Conservation (phyloP, 37 sponge, comb jelly and placozoan species). For the Agelas oroides region DNA sequence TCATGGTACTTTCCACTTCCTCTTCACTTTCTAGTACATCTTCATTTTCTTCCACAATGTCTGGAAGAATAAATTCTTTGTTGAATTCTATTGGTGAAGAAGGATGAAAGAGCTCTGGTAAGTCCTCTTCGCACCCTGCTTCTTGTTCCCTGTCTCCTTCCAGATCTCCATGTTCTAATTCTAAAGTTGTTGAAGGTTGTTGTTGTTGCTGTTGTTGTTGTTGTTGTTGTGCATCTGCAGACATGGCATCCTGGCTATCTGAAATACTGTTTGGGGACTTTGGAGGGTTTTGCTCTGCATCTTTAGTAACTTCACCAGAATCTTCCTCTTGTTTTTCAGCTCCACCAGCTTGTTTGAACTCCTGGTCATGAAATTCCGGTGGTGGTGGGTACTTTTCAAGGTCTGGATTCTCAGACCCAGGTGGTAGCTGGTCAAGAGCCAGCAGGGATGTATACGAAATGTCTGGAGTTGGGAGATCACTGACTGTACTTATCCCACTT, state of each 20-base stretch:
- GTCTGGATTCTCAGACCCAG: neutral
- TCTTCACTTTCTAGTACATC: neutral
- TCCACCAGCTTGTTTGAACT: no score
- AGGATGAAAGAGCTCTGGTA: conserved; percentile 21
- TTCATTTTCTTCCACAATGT: conserved; percentile 42
- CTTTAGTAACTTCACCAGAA: no score
- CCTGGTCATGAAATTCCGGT: neutral
- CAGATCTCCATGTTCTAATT: no score
- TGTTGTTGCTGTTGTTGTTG: no score
- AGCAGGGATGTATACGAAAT: neutral
- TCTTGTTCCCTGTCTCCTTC: no score
- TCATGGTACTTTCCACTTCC: no score
- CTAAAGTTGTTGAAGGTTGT: no score
- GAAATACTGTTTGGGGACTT: no score
- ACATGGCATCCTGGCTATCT: no score
- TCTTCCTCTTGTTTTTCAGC: no score
- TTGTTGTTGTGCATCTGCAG: no score
- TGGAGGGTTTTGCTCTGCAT: no score
- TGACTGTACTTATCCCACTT: neutral
- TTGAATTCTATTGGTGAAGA: conserved; percentile 5
- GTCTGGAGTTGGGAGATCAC: conserved; percentile 1
- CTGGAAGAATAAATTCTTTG: conserved; percentile 25
- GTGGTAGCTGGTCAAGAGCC: neutral
- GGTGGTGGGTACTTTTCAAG: neutral
- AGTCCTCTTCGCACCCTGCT: neutral